These are phyloP conservation scores for Cossypha niveicapilla DNA, from an alignment of 2,797 vertebrate genomes.

Conservation along the genomic window DNA sequence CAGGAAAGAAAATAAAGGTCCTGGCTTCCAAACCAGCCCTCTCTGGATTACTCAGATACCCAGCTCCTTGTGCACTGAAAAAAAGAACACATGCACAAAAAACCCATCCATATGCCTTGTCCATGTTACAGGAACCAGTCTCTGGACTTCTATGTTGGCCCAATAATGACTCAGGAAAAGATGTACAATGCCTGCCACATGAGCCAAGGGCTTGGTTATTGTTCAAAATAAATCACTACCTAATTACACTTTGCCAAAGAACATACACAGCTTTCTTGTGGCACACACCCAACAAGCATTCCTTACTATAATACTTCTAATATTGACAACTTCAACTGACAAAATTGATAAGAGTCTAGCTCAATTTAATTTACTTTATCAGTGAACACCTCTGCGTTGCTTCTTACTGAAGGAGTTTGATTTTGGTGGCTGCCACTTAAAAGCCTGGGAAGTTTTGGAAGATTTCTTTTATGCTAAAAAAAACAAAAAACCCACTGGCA, in stretches of 20 bases:
- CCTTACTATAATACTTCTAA: not conserved
- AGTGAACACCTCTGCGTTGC: not conserved
- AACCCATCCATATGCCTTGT: no score
- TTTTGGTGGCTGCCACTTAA: not conserved
- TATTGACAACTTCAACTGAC: not conserved
- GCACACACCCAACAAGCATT: not conserved
- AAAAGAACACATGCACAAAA: not conserved
- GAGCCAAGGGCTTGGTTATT: not conserved
- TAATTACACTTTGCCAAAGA: not conserved
- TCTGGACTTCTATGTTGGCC: not conserved
- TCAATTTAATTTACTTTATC: not conserved
- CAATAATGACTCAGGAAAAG: not conserved
- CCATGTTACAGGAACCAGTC: not conserved
- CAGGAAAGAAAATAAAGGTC: not conserved
- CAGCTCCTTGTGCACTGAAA: not conserved
- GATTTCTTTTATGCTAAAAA: not conserved
- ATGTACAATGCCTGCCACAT: not conserved
- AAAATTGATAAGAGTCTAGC: not conserved
- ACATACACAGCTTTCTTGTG: not conserved
- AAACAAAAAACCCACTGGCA: rapidly evolving
- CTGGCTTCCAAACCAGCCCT: not conserved
- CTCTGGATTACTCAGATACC: not conserved
- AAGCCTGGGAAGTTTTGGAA: not conserved
- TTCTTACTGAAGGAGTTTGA: not conserved
- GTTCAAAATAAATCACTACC: not conserved